phyloP scores from a whole-genome alignment of 1,140 invertebrate species.

The Bombus consobrinus region DNA sequence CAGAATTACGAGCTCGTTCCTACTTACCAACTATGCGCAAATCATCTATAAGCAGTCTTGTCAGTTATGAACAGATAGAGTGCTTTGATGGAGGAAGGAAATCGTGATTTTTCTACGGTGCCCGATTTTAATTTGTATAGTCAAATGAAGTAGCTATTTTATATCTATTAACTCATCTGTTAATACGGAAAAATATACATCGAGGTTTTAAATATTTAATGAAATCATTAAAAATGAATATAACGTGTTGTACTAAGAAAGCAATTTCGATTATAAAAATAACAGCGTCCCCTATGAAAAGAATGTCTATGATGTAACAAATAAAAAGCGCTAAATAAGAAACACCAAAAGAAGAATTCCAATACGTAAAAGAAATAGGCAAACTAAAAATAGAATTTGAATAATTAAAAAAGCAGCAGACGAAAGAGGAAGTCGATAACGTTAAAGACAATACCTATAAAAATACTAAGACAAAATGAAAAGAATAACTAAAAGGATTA shows the following conservation, averaged over 20 bases:
- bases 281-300: neutral
- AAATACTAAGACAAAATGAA: neutral
- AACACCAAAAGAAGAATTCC: neutral
- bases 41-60: slow-evolving; percentile 45
- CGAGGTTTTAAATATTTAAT: no score
- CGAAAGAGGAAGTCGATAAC: no score
- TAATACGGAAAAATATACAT: no score
- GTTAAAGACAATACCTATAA: neutral
- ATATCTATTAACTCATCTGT: no score
- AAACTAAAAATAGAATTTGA: neutral
- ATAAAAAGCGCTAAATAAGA: neutral
- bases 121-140: neutral
- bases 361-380: neutral
- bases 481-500: neutral
- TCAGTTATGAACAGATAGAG: slow-evolving; percentile 26
- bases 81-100: neutral
- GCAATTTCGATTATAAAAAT: neutral
- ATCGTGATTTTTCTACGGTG: neutral
- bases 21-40: slow-evolving; percentile 38
- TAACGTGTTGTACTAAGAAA: no score
- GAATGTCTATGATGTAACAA: neutral
- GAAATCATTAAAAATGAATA: no score
- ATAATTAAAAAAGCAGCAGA: neutral
- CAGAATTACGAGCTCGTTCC: slow-evolving; percentile 52
- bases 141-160: neutral